A percentile compares a stretch with the other conserved stretches of the same genome.
These are phyloP conservation scores for Pharmacophagus antenor DNA, from an alignment of 2,888 invertebrate genomes.

Conservation along the genomic window DNA sequence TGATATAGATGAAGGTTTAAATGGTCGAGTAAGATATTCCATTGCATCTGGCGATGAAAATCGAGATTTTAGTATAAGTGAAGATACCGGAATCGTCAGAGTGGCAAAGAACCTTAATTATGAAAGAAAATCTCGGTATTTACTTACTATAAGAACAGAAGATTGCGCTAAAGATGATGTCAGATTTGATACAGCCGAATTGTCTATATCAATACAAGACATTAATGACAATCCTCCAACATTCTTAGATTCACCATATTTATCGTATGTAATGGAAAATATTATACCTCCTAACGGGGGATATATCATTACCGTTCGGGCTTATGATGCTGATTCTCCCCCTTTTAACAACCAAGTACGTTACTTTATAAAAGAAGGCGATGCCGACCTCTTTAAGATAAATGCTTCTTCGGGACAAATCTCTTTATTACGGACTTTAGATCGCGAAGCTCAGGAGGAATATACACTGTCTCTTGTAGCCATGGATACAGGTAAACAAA, in stretches of 20 bases:
- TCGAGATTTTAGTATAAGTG: constrained; percentile 94
- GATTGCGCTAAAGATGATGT: constrained; percentile 90
- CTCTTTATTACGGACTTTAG: constrained; percentile 89
- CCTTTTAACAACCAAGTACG: constrained; percentile 94
- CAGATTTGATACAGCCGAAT: constrained; percentile 88
- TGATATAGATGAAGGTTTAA: constrained; percentile 92
- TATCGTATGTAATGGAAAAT: constrained; percentile 96
- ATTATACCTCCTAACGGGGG: constrained; percentile 90
- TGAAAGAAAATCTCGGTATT: constrained; percentile 92
- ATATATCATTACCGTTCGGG: constrained; percentile 90
- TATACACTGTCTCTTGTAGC: constrained; percentile 93
- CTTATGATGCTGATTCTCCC: constrained; percentile 94
- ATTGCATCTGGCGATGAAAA: constrained; percentile 94
- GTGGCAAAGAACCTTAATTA: constrained; percentile 96
- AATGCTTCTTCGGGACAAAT: constrained; percentile 96
- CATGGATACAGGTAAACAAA: constrained; percentile 91
- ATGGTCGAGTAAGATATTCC: constrained; percentile 95
- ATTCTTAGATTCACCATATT: constrained; percentile 96
- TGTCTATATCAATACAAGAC: constrained; percentile 92
- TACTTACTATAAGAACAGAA: constrained; percentile 91
- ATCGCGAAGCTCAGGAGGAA: constrained; percentile 91
- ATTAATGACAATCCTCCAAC: constrained; percentile 97
- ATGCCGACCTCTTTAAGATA: constrained; percentile 93
- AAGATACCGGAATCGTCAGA: constrained; percentile 93
- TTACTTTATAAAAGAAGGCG: constrained; percentile 96